A percentile compares a stretch with the other conserved stretches of the same genome.
Evolutionary conservation across 2,888 invertebrate genomes (phyloP).

Genomic region (Byasa hedistus): DNA sequence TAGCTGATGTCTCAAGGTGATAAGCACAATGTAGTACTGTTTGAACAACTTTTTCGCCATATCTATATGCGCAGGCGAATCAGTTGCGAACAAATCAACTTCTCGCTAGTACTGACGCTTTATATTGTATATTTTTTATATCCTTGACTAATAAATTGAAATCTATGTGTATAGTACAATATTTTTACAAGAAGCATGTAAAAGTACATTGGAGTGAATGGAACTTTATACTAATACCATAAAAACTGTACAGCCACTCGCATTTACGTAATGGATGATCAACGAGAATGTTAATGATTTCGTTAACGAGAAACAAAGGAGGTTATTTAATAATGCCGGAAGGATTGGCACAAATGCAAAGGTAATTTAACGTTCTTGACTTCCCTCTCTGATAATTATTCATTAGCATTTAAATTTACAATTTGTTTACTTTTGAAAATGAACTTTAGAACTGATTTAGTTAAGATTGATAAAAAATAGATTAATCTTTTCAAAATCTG

Average conservation of each 20-base stretch:
- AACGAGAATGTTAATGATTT: neutral
- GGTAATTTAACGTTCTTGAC: neutral
- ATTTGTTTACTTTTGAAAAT: neutral
- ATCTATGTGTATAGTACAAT: too few relatives aligned
- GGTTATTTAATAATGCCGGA: neutral
- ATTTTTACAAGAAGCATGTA: too few relatives aligned
- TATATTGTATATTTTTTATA: too few relatives aligned
- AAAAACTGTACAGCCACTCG: neutral
- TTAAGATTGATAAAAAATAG: neutral
- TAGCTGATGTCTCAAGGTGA: too few relatives aligned
- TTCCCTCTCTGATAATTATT: neutral
- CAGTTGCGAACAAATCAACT: too few relatives aligned
- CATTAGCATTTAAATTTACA: neutral
- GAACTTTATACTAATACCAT: neutral
- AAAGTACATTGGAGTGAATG: too few relatives aligned
- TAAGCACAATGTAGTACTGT: too few relatives aligned
- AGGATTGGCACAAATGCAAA: slow-evolving; percentile 7
- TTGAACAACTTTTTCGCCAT: too few relatives aligned
- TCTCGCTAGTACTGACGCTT: too few relatives aligned
- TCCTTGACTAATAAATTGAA: too few relatives aligned
- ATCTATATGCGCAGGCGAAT: too few relatives aligned
- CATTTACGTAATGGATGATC: neutral
- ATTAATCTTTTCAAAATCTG: neutral
- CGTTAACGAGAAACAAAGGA: neutral
- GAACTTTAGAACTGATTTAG: neutral